These are phyloP conservation scores for Cinara cedri DNA, from an alignment of 2,888 invertebrate species.

Conservation along the genomic window DNA sequence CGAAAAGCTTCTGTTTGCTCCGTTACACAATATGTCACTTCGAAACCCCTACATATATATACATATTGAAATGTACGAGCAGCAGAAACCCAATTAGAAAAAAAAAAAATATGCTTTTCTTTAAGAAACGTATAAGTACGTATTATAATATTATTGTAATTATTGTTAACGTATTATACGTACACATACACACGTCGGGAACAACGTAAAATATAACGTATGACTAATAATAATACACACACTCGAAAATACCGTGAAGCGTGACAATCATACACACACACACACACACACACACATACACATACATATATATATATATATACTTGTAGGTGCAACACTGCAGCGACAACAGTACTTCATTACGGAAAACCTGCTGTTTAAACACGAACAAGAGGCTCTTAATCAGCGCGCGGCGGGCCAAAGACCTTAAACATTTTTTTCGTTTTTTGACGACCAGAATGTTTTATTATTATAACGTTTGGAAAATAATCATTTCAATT, in stretches of 20 bases:
- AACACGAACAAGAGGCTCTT: slow-evolving; percentile 46
- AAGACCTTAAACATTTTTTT: neutral
- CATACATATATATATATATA: too few species aligned
- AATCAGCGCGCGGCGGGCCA: slow-evolving; percentile 11
- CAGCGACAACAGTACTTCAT: slow-evolving; percentile 45
- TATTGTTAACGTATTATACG: slow-evolving; percentile 11
- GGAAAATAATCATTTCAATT: neutral
- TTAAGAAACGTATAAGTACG: neutral
- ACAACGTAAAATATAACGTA: neutral
- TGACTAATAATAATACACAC: neutral
- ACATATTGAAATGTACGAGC: too few species aligned
- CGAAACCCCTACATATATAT: neutral
- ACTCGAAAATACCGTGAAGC: slow-evolving; percentile 8
- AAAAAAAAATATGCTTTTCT: slow-evolving; percentile 16
- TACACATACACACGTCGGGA: neutral
- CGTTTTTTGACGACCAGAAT: neutral
- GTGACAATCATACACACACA: neutral
- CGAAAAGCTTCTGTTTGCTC: slow-evolving; percentile 8
- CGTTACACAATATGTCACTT: slow-evolving; percentile 14
- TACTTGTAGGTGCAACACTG: too few species aligned
- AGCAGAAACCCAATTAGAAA: slow-evolving; percentile 4
- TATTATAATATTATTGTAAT: neutral
- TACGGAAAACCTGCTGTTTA: slow-evolving; percentile 41
- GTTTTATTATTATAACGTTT: neutral
- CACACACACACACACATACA: too few species aligned